Conservation (phyloP, 2,797 vertebrate species). For the Picus viridis region DNA sequence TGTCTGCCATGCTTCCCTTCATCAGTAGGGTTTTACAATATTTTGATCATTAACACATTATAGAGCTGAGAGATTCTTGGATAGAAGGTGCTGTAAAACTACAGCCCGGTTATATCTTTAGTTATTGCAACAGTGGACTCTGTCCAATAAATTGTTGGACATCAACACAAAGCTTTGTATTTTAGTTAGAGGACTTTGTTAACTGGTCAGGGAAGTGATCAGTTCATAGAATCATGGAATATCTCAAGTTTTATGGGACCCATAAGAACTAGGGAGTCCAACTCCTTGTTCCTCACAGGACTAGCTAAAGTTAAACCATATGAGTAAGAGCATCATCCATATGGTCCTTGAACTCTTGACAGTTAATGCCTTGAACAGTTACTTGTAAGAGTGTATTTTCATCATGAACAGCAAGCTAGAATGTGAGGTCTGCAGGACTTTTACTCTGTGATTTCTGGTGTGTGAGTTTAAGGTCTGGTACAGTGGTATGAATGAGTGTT, state of each 20-base stretch:
- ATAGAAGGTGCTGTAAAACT: neutral
- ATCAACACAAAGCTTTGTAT: neutral
- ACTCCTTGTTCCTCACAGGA: neutral
- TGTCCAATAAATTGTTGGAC: neutral
- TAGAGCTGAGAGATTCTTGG: neutral
- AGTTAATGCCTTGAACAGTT: neutral
- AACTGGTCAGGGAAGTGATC: neutral
- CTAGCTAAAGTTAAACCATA: neutral
- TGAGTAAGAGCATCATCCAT: neutral
- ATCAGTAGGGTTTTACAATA: neutral
- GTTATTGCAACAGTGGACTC: neutral
- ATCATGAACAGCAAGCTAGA: neutral
- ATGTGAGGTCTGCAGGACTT: neutral
- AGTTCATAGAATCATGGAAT: neutral
- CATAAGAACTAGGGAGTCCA: neutral
- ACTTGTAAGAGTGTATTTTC: neutral
- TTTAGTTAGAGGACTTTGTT: neutral
- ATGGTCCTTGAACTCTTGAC: neutral
- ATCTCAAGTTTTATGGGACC: neutral
- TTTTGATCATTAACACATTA: neutral
- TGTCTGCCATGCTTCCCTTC: neutral
- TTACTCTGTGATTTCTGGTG: neutral
- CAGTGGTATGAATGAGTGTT: neutral
- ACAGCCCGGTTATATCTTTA: neutral
- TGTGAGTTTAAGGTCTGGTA: neutral